Percentiles rank a stretch among this genome's conserved stretches.
Evolutionary conservation across 2,888 invertebrate genomes (phyloP).

Genomic region (Exephanes ischioxanthus): DNA sequence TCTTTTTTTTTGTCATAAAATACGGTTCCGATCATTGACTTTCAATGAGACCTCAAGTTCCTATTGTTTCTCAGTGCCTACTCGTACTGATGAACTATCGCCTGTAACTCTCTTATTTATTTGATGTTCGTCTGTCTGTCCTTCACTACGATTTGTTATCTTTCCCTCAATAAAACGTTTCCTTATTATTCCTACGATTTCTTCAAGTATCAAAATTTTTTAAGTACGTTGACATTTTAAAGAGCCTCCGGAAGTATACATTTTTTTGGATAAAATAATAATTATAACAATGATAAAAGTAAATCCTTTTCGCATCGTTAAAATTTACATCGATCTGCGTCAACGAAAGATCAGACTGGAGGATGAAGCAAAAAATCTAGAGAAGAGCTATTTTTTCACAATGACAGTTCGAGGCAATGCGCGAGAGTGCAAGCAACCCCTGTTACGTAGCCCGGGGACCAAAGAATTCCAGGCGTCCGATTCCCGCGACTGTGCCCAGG

Average conservation of each 20-base stretch:
- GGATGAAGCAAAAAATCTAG: neutral
- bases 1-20: neutral
- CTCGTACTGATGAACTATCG: too few species aligned
- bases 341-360: neutral
- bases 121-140: too few species aligned
- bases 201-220: too few species aligned
- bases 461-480: conserved; percentile 48
- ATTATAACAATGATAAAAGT: neutral
- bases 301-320: neutral
- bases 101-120: too few species aligned
- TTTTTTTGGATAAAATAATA: neutral
- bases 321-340: neutral
- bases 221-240: too few species aligned
- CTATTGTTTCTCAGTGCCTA: too few species aligned
- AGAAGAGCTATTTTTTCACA: neutral
- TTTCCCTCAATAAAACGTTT: too few species aligned
- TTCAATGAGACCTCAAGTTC: too few species aligned
- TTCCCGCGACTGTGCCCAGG: conserved; percentile 48
- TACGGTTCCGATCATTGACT: too few species aligned
- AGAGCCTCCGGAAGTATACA: neutral
- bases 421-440: neutral
- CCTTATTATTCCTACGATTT: too few species aligned
- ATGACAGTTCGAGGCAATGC: neutral
- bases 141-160: too few species aligned
- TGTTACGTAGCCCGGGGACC: conserved; percentile 1